A percentile compares a stretch with the other conserved stretches of the same genome.
Conservation (phyloP, 2,888 invertebrate genomes). For the Cheilosia pagana region DNA sequence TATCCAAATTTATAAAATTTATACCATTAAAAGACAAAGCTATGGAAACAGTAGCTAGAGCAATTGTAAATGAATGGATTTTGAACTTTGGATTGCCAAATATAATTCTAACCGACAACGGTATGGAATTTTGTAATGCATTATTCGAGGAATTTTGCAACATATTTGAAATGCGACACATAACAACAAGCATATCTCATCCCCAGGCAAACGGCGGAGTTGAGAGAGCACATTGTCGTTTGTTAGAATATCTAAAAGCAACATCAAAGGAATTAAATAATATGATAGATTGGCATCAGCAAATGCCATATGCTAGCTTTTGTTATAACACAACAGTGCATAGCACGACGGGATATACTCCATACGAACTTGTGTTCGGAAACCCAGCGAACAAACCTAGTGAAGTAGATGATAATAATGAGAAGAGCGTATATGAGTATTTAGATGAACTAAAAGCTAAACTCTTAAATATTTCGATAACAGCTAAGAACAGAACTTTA, state of each 20-base stretch:
- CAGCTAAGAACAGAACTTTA: conserved; percentile 17
- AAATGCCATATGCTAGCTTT: conserved; percentile 41
- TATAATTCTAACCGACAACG: conserved; percentile 22
- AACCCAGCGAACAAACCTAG: conserved; percentile 21
- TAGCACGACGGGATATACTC: conserved; percentile 37
- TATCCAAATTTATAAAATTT: conserved; percentile 6
- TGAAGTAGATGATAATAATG: conserved; percentile 7
- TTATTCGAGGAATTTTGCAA: conserved; percentile 29
- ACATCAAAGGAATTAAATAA: conserved; percentile 33
- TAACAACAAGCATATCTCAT: conserved; percentile 39
- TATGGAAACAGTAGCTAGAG: too few relatives aligned
- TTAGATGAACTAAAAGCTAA: conserved; percentile 30
- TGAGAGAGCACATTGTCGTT: conserved; percentile 28
- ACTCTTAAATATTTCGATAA: conserved; percentile 28
- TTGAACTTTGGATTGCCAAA: conserved; percentile 19
- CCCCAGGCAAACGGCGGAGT: conserved; percentile 41
- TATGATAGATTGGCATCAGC: conserved; percentile 17
- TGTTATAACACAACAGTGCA: conserved; percentile 40
- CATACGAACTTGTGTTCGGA: conserved; percentile 31
- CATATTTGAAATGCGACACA: conserved; percentile 18
- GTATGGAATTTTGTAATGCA: conserved; percentile 24
- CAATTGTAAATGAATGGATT: conserved; percentile 18
- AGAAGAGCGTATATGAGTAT: conserved; percentile 24
- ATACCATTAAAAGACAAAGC: conserved; percentile 11
- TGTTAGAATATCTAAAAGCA: conserved; percentile 45